phyloP scores from a whole-genome alignment of 2,888 invertebrate genomes.

The Dasysyrphus albostriatus region DNA sequence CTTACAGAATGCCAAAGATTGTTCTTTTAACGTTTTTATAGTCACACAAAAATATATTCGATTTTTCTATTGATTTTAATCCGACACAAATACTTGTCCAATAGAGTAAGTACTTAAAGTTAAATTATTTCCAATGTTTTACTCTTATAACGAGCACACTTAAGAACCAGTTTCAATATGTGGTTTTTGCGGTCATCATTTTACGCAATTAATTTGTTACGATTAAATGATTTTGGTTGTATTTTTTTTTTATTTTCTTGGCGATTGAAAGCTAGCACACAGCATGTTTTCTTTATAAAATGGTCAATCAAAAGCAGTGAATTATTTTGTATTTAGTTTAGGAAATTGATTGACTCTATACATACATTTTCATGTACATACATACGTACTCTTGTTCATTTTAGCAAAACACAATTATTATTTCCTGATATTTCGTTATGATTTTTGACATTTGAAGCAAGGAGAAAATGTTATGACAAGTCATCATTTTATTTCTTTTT shows the following conservation, averaged over 20 bases:
- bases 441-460: background rate
- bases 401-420: background rate
- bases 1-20: no score
- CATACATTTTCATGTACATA: background rate
- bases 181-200: slow-evolving; percentile 63
- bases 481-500: slow-evolving; percentile 3
- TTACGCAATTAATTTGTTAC: slow-evolving; percentile 70
- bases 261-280: no score
- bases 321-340: background rate
- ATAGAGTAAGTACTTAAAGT: no score
- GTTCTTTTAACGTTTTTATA: no score
- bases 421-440: background rate
- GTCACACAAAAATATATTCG: no score
- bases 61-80: no score
- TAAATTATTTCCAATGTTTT: no score
- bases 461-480: slow-evolving; percentile 1
- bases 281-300: background rate
- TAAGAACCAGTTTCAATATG: background rate
- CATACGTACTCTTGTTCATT: background rate
- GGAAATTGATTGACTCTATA: background rate
- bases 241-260: background rate
- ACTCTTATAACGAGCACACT: background rate
- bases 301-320: background rate
- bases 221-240: slow-evolving; percentile 58
- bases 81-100: no score